A percentile compares a stretch with the other conserved stretches of the same genome.
Conservation (phyloP, 2,113 vertebrate species). For the Sorex fumeus region DNA sequence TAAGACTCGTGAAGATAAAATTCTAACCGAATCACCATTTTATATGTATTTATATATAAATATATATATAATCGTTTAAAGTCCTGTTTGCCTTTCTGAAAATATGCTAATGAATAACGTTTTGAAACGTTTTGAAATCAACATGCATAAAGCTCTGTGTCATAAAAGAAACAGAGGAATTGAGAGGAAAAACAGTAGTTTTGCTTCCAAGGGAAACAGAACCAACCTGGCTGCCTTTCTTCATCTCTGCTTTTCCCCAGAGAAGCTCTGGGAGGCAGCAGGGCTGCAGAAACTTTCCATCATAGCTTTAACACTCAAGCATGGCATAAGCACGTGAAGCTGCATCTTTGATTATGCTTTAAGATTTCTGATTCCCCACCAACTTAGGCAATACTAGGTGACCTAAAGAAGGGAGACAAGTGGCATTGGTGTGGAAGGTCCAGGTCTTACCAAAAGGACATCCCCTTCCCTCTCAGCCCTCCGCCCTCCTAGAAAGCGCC, state of each 20-base stretch:
- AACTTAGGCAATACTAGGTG: neutral
- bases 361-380: neutral
- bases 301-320: neutral
- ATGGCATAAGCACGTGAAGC: neutral
- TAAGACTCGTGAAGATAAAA: slow-evolving; percentile 1
- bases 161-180: neutral
- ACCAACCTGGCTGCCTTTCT: accelerated
- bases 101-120: neutral
- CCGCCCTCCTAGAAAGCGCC: neutral
- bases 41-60: neutral
- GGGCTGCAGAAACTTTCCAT: accelerated
- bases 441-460: neutral
- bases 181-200: neutral
- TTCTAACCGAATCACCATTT: neutral
- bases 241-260: accelerated
- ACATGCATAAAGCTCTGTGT: neutral
- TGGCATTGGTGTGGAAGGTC: neutral
- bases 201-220: neutral
- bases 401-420: neutral
- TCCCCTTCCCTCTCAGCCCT: neutral
- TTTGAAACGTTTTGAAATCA: slow-evolving; percentile 4
- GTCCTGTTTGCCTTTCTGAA: neutral
- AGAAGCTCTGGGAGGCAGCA: accelerated
- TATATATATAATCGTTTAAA: neutral
- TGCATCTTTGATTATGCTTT: neutral